These are phyloP conservation scores for Bergia sp. DNA, from an alignment of 92 coral and sea anemone species.

Conservation along the genomic window DNA sequence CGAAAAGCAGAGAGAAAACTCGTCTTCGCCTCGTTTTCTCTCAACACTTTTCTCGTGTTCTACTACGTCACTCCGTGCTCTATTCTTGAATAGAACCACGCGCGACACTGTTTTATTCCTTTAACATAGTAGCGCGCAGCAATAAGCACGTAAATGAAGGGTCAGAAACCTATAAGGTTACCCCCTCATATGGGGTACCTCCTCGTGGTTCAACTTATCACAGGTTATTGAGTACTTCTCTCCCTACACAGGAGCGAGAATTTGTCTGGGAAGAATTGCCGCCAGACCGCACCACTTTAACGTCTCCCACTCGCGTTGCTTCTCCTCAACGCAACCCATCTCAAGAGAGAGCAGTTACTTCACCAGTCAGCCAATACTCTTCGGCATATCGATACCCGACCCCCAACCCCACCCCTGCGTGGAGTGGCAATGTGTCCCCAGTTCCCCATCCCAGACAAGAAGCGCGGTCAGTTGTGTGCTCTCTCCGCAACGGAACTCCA, in stretches of 20 bases:
- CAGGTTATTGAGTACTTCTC: background rate
- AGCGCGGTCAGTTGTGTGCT: constrained; percentile 56
- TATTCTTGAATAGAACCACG: too few species aligned
- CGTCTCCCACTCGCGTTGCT: background rate
- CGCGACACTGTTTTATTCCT: too few species aligned
- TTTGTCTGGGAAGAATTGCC: constrained; percentile 23
- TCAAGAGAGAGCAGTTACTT: constrained; percentile 14
- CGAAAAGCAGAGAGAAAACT: too few species aligned
- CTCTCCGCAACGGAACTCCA: constrained; percentile 86
- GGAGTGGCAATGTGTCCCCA: constrained; percentile 35
- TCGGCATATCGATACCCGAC: constrained; percentile 7
- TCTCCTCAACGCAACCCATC: background rate
- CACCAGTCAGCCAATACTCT: constrained; percentile 29
- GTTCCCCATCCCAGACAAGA: constrained; percentile 29
- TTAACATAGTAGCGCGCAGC: too few species aligned
- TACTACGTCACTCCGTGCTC: too few species aligned
- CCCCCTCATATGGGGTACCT: too few species aligned
- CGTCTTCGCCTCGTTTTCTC: too few species aligned
- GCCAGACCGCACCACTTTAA: background rate
- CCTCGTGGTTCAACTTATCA: background rate
- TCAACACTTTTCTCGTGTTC: too few species aligned
- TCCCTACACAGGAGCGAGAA: constrained; percentile 12
- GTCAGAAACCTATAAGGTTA: too few species aligned
- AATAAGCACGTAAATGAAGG: too few species aligned
- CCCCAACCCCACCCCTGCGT: constrained; percentile 19